Evolutionary conservation across 2,113 vertebrate species (phyloP), one percentile per base, ranked within the genome.

Genomic region (Gnathochromis pfefferi): DNA sequence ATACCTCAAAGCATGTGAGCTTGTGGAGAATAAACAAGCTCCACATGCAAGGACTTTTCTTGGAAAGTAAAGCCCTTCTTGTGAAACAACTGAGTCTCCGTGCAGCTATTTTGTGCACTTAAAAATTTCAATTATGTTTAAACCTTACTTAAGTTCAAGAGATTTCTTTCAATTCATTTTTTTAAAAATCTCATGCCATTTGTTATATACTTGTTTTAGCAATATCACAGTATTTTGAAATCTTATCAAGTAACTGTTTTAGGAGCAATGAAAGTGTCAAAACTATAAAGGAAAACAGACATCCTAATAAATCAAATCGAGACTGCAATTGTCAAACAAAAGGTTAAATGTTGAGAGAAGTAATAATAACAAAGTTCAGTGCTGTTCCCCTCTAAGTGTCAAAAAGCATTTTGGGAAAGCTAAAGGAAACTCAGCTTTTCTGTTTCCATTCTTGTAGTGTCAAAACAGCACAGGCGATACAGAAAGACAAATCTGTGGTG

Each of bases 101-200:
- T 75, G 42, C 42, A 47, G 42, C 7, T 45, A 45, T 73, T 73
- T 26, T 16, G 4, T 26, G 5, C 12, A 26, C 68, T 26, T 26
- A 26, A 9, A 70, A 42, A 5, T 45, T 45, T 45, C 40, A 10
- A 26, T 45, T 45, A 45, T 26, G 21, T 75, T 47, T 75, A 47
- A 17, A 75, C 9, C 68, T 73, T 10, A 28, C 21, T 73, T 28
- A 17, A 47, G 40, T 28, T 16, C 70, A 28, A 75, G 42, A 47
- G 42, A 28, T 75, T 75, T 26, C 13, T 26, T 73, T 45, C 14
- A 17, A 28, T 47, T 75, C 14, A 17, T 9, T 73, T 73, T 9
- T 35, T 3, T 0, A 0, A 3, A 21, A 17, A 7, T 19, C 6
- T 35, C 17, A 23, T 35, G 40, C 7, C 28, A 33, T 45, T 42